Evolutionary conservation across 2,113 vertebrate species (phyloP), one percentile per base, ranked within the genome.

Genomic region (Actinemys pallida): DNA sequence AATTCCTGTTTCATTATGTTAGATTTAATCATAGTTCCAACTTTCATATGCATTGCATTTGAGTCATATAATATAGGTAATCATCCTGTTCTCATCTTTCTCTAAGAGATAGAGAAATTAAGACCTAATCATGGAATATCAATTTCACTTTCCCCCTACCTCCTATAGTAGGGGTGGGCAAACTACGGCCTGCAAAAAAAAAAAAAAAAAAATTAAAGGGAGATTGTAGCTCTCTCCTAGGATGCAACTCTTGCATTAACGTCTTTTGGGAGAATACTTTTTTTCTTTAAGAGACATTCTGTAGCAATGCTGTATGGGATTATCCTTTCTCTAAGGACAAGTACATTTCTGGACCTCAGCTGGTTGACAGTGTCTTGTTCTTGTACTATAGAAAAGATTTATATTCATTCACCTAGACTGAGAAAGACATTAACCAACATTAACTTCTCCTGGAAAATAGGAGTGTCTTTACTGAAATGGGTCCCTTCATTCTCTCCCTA

Each of bases 381-480:
- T 27, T 45, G 22, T 65, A 42, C 8, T 24, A 1, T 39, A 84
- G 42, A 1, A 10, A 65, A 83, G 45, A 35, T 49, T 10, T 8
- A 25, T 62, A 11, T 7, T 80, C 85, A 83, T 17, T 42, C 62
- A 50, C 87, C 49, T 56, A 84, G 25, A 78, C 8, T 45, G 81
- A 95, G 79, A 86, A 91, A 87, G 49, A 42, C 57, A 59, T 69
- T 65, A 17, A 65, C 62, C 31, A 65, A 65, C 62, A 65, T 52
- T 83, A 83, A 78, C 22, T 39, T 88, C 75, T 53, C 42, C 20
- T 42, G 75, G 78, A 42, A 25, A 76, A 76, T 25, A 79, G 8
- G 10, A 29, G 13, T 56, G 17, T 39, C 39, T 84, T 39, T 3
- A 79, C 11, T 31, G 35, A 91, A 93, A 87, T 27, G 7, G 69